Evolutionary conservation across 2,888 invertebrate species (phyloP).

Genomic region (Augochlorella aurata): DNA sequence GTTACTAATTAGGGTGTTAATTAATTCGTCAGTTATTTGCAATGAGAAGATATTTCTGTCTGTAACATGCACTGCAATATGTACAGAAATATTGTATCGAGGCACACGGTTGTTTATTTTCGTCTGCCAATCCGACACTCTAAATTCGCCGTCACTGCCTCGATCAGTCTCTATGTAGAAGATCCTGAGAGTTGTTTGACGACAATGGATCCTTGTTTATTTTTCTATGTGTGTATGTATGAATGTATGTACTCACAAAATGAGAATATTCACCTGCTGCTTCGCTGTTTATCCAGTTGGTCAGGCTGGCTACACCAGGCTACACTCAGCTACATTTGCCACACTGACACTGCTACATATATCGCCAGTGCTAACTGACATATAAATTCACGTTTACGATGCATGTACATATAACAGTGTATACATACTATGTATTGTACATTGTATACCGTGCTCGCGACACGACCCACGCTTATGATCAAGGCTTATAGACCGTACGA

Average conservation of each 20-base stretch:
- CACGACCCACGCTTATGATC: no score
- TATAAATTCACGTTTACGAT: no score
- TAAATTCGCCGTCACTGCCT: not conserved
- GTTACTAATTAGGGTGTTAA: not conserved
- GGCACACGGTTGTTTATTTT: conserved; percentile 48
- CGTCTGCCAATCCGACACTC: not conserved
- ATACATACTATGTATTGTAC: no score
- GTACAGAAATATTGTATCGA: conserved; percentile 25
- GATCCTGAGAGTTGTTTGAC: not conserved
- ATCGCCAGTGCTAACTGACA: no score
- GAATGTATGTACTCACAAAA: not conserved
- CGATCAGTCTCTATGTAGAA: not conserved
- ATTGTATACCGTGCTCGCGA: no score
- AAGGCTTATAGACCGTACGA: no score
- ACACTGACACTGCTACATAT: no score
- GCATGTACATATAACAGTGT: no score
- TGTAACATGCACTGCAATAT: not conserved
- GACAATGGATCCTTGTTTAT: not conserved
- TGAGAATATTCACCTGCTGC: not conserved
- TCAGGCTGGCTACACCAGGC: no score
- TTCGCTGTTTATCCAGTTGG: no score
- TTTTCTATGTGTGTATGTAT: not conserved
- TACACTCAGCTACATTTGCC: no score
- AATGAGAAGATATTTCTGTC: conserved; percentile 13
- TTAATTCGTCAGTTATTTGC: not conserved